phyloP scores from a whole-genome alignment of 2,113 vertebrate genomes.

The Acanthochromis polyacanthus region DNA sequence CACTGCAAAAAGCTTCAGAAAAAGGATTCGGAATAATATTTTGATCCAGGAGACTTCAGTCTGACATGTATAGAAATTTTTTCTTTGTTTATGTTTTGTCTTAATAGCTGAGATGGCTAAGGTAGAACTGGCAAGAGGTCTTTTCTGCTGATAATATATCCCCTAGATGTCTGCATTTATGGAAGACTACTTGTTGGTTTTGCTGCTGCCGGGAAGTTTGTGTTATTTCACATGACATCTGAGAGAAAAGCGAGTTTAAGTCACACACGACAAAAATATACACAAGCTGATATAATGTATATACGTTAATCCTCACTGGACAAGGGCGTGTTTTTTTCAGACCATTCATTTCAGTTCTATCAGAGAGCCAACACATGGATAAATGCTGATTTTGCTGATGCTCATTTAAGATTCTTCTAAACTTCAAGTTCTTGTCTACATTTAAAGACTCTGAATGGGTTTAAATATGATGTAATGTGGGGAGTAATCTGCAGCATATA shows the following conservation, averaged over 20 bases:
- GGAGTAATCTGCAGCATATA: no score
- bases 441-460: not conserved
- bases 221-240: conserved; percentile 24
- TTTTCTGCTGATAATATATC: not conserved
- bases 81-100: not conserved
- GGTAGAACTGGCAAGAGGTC: conserved; percentile 11
- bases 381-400: not conserved
- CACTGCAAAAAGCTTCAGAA: not conserved
- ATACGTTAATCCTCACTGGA: conserved; percentile 1
- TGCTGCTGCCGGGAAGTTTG: conserved; percentile 23
- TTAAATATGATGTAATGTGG: no score
- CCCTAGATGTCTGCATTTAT: conserved; percentile 37
- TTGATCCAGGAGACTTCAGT: conserved; percentile 15
- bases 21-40: conserved; percentile 22
- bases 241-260: conserved; percentile 11
- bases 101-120: conserved; percentile 1
- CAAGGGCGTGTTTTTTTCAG: not conserved
- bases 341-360: conserved; percentile 7
- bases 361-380: not conserved
- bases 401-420: not conserved
- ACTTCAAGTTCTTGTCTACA: not conserved
- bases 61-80: conserved; percentile 12
- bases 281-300: conserved; percentile 9
- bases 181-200: conserved; percentile 65
- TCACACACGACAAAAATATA: conserved; percentile 18